Base-by-base conservation (phyloP, 2,113 vertebrate genomes). In the Echinops telfairi region DNA sequence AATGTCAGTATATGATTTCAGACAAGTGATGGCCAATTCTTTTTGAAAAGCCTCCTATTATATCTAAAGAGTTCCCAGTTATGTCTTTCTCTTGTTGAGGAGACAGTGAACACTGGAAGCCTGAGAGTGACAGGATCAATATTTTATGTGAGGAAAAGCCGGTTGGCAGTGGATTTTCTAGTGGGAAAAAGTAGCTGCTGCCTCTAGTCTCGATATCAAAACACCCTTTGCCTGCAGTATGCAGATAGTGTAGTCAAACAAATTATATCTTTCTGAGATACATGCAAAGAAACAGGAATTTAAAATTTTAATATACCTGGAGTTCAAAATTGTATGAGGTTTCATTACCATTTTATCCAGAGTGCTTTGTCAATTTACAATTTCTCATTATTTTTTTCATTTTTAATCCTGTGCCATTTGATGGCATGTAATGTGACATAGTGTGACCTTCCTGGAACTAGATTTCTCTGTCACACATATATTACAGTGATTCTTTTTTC, bases 311-410 rank as follows among this genome's bases (percentile, higher is more conserved):
- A 57, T 80, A 40, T 79, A 36, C n/a, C 60, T 87, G 58, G 16
- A 84, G 86, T 71, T 93, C 80, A 76, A 68, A 86, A 90, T 15
- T 75, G 9, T 53, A 60, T 19, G 64, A 60, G 11, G 66, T 60
- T 89, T 78, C 29, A 91, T 89, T 80, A 40, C 23, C 89, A 38
- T 83, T 85, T 80, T 80, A 76, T 87, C 47, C 36, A 88, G 29
- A 76, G 16, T 92, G 66, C 25, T 77, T 83, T 85, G 16, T 43
- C 47, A 88, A 78, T 85, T 76, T 68, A 87, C 10, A 89, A 66
- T 90, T 84, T 85, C 77, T 73, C 20, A 88, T 79, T 87, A 33
- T 19, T 84, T 76, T 78, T 47, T 80, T n/a, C 68, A 70, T 81
- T 81, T 84, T 75, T 90, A 87, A 80, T 62, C 86, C 19, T 25